Base-by-base conservation (phyloP, 2,113 vertebrate species). In the Seriola dumerili region DNA sequence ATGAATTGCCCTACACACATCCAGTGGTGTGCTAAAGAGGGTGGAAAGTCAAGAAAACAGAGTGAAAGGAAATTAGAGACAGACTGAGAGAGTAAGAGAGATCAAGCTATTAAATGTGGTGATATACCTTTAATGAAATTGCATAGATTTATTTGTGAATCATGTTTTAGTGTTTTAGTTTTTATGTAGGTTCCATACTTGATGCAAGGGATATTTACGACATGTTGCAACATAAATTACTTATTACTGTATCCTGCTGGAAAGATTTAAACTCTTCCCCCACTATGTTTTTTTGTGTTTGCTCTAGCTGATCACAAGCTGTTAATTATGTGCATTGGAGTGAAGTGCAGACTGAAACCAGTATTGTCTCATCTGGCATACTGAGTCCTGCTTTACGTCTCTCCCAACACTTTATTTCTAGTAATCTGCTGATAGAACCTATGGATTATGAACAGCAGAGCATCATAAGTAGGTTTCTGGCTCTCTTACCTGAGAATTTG, bases 401-500 rank as follows among this genome's bases (percentile, higher is more conserved):
- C 69, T 83, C 82, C 75, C 84, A 92, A 91, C 91, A 88, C 92
- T 91, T 93, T 89, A 91, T 90, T 89, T 91, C 90, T 89, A 87
- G 91, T 95, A 95, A 95, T 95, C 94, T 94, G 88, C 91, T 94
- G 91, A 95, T 94, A 93, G 90, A 91, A 94, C 85, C 86, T 93
- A 89, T 95, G 94, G 94, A 94, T 95, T 95, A 95, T 88, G 84
- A 94, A 90, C 71, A 85, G 88, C 88, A 81, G 75, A 87, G 85
- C 87, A 84, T 88, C 87, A 55, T 94, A 94, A 95, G 90, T 92
- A 88, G 93, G 88, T 92, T 91, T 88, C 90, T 92, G 93, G 91
- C 94, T 91, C 90, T 88, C 84, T 92, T 94, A 92, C 94, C 93
- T 94, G 88, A 85, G 88, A 88, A 85, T 94, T 88, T 94, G 85